Base-by-base conservation (phyloP, 2,797 vertebrate genomes). In the Poeciliopsis infans region DNA sequence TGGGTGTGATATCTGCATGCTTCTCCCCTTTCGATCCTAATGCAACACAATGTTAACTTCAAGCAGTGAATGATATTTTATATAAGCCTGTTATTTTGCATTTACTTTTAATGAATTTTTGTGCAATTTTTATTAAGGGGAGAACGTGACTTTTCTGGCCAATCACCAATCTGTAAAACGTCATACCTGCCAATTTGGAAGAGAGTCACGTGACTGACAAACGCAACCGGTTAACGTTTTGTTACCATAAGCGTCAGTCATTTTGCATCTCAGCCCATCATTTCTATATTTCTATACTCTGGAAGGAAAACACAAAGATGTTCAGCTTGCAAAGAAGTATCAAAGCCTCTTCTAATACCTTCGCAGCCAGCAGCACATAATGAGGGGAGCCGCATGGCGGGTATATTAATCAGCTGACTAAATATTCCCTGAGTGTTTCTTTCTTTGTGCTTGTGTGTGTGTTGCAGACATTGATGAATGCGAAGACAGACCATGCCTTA, bases 321-420 rank as follows among this genome's bases (percentile, higher is more conserved):
- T 16, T 74, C 88, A 77, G 87, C 88, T 83, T 86, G 92, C 81
- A 77, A 91, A 95, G 92, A 94, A 92, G 90, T 88, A 90, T 94
- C 92, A 92, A 89, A 91, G 25, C 90, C 88, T 92, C 82, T 87
- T 93, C 89, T 94, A 93, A 95, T 94, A 95, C 91, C 85, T 95
- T 95, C 92, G 90, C 94, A 95, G 94, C 94, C 93, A 95, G 94
- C 91, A 92, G 92, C 90, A 82, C 95, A 96, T 95, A 90, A 92
- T 94, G 93, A 95, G 94, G 88, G 91, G 93, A 95, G 93, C 86
- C 84, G 86, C 75, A 91, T 90, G 92, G 90, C 88, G 92, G 95
- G 95, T 95, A 92, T 95, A 95, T 95, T 94, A 94, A 95, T 96
- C 95, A 95, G 95, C 95, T 96, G 95, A 96, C 92, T 95, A 95